These are phyloP conservation scores for Pristionchus mayeri DNA, from an alignment of 2,888 invertebrate species.

Conservation along the genomic window DNA sequence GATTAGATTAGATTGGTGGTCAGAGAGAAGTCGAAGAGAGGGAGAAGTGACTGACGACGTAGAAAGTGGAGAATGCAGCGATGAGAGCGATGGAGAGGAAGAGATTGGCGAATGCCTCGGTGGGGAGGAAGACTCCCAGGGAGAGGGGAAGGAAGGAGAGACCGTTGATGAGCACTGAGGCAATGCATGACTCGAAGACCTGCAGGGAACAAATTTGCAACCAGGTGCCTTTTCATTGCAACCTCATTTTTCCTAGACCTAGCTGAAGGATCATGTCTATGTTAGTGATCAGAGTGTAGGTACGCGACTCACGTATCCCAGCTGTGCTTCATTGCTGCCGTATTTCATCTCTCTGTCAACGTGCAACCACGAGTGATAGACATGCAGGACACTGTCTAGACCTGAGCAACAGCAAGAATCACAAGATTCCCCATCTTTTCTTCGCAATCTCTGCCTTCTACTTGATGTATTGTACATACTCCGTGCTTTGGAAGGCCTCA, in stretches of 20 bases:
- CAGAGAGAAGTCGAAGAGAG: not conserved
- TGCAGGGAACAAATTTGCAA: not conserved
- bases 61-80: conserved; percentile 52
- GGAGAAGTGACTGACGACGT: conserved; percentile 52
- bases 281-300: not conserved
- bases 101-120: conserved; percentile 56
- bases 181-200: conserved; percentile 59
- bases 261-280: not conserved
- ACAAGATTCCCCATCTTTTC: no score
- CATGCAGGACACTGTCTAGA: conserved; percentile 44
- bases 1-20: not conserved
- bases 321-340: conserved; percentile 32
- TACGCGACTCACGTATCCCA: conserved; percentile 29
- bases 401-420: not conserved
- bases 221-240: no score
- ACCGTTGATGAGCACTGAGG: conserved; percentile 55
- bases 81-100: conserved; percentile 57
- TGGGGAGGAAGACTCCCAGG: conserved; percentile 52
- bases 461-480: no score
- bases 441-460: not conserved
- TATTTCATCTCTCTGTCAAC: conserved; percentile 24
- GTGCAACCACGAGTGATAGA: conserved; percentile 42
- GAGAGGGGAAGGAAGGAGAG: conserved; percentile 57
- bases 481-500: no score
- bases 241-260: no score